phyloP scores from a whole-genome alignment of 2,113 vertebrate species.

The Festucalex cinctus region DNA sequence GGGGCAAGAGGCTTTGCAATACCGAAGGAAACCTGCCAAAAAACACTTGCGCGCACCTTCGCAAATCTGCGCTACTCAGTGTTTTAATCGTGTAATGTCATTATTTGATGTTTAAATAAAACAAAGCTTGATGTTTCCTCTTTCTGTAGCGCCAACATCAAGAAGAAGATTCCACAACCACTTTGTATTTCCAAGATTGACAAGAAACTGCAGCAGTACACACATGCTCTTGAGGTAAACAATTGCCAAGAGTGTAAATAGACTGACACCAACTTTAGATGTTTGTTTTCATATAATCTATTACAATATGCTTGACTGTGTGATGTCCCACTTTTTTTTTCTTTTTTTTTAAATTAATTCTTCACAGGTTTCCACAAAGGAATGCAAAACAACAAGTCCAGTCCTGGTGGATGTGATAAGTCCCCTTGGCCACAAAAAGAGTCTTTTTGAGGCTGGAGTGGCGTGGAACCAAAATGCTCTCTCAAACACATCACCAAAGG shows the following conservation, averaged over 20 bases:
- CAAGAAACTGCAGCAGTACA: slow-evolving; percentile 85
- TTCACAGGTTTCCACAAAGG: slow-evolving; percentile 69
- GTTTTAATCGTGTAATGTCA: too few species aligned
- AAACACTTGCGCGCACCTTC: too few species aligned
- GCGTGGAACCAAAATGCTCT: slow-evolving; percentile 68
- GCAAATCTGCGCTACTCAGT: too few species aligned
- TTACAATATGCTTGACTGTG: too few species aligned
- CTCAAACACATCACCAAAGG: slow-evolving; percentile 72
- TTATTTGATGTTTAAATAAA: too few species aligned
- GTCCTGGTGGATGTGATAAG: slow-evolving; percentile 74
- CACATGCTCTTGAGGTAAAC: slow-evolving; percentile 85
- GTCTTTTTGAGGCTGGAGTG: slow-evolving; percentile 85
- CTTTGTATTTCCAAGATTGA: slow-evolving; percentile 81
- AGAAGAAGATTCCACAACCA: slow-evolving; percentile 77
- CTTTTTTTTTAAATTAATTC: background rate
- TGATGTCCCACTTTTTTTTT: background rate
- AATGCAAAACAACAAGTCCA: slow-evolving; percentile 64
- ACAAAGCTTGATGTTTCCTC: background rate
- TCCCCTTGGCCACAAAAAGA: slow-evolving; percentile 83
- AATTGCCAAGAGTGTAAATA: background rate
- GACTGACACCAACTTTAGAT: background rate
- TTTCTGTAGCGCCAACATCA: slow-evolving; percentile 70
- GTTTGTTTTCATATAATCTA: too few species aligned
- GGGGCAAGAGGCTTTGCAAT: too few species aligned
- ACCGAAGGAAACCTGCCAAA: too few species aligned